A percentile compares a stretch with the other conserved stretches of the same genome.
phyloP scores from a whole-genome alignment of 2,888 invertebrate genomes.

The Disparrhopalites patrizii region DNA sequence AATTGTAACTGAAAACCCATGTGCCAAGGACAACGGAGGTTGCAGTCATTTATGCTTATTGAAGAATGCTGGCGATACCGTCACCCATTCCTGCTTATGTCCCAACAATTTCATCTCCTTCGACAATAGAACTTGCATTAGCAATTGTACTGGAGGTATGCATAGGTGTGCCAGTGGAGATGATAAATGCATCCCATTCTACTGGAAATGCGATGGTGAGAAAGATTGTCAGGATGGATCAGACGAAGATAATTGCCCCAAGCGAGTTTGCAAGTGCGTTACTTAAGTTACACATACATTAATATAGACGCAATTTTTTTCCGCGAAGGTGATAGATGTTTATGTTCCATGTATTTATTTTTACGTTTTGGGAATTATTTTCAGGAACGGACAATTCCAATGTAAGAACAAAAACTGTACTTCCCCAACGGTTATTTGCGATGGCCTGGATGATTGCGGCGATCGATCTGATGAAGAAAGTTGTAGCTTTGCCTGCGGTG shows the following conservation, averaged over 20 bases:
- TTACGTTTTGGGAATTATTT: too few relatives aligned
- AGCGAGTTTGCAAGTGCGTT: constrained; percentile 63
- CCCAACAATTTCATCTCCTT: constrained; percentile 85
- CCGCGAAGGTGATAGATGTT: too few relatives aligned
- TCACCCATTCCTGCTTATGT: constrained; percentile 81
- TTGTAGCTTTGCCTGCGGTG: constrained; percentile 79
- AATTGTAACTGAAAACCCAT: constrained; percentile 77
- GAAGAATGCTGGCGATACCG: constrained; percentile 73
- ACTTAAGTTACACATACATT: not conserved
- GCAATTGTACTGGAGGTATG: constrained; percentile 89
- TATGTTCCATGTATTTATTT: too few relatives aligned
- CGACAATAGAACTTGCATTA: constrained; percentile 81
- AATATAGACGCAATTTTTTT: not conserved
- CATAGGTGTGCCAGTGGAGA: constrained; percentile 69
- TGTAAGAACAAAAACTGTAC: constrained; percentile 90
- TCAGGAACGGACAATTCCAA: constrained; percentile 83
- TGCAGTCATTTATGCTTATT: constrained; percentile 94
- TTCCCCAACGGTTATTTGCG: constrained; percentile 86
- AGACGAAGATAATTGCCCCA: constrained; percentile 84
- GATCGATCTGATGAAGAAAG: constrained; percentile 80
- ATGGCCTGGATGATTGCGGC: constrained; percentile 87
- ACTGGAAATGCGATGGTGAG: constrained; percentile 81
- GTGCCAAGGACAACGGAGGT: constrained; percentile 86
- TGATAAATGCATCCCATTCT: constrained; percentile 71
- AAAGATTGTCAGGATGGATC: constrained; percentile 82